Conservation (phyloP, 2,888 invertebrate genomes). For the Leucoma salicis region DNA sequence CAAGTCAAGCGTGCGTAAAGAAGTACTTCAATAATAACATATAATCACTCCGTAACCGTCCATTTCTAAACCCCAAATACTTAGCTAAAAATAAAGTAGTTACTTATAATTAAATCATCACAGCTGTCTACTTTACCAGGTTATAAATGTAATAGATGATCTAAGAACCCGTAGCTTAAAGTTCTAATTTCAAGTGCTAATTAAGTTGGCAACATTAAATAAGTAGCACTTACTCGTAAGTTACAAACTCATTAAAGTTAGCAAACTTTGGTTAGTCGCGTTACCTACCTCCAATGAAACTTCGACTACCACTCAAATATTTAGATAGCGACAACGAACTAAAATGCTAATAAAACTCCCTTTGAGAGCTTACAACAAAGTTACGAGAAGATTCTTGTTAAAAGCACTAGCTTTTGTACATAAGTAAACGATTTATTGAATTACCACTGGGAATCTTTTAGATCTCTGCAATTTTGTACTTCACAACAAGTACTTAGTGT, state of each 20-base stretch:
- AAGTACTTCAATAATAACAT: no score
- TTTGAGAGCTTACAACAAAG: background rate
- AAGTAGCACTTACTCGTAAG: conserved; percentile 19
- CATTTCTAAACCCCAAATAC: no score
- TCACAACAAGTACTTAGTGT: no score
- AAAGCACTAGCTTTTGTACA: background rate
- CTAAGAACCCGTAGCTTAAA: conserved; percentile 10
- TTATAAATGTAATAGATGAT: background rate
- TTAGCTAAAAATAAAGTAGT: no score
- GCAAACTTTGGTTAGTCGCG: conserved; percentile 25
- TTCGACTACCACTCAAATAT: conserved; percentile 29
- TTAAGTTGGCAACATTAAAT: conserved; percentile 31
- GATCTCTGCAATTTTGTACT: no score
- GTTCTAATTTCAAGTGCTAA: conserved; percentile 27
- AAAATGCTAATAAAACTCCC: background rate
- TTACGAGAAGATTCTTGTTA: background rate
- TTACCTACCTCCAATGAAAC: conserved; percentile 24
- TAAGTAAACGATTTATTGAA: no score
- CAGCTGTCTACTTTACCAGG: no score
- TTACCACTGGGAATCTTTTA: no score
- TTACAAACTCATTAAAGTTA: conserved; percentile 29
- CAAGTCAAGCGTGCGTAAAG: no score
- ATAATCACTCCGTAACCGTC: no score
- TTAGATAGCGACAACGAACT: conserved; percentile 11
- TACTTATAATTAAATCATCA: no score